These are phyloP conservation scores for Hirudinaria manillensis DNA, from an alignment of 2,888 invertebrate genomes.

Conservation along the genomic window DNA sequence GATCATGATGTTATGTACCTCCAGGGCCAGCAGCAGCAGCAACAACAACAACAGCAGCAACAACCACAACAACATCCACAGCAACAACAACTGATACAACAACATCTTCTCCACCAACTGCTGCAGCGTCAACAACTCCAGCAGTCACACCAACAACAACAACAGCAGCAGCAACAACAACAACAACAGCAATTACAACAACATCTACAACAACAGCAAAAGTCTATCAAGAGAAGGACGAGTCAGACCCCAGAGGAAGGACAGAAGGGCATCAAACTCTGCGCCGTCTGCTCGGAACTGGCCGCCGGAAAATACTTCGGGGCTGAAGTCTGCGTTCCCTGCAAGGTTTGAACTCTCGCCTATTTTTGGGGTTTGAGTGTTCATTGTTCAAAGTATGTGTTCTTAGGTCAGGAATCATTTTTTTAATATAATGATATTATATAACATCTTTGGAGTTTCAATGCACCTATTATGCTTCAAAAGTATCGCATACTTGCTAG, in stretches of 20 bases:
- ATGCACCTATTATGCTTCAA: background rate
- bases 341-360: slow-evolving; percentile 38
- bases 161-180: slow-evolving; percentile 17
- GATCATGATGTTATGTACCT: slow-evolving; percentile 8
- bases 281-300: slow-evolving; percentile 40
- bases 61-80: slow-evolving; percentile 5
- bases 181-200: slow-evolving; percentile 9
- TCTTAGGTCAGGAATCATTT: too few relatives aligned
- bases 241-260: background rate
- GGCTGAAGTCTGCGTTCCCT: slow-evolving; percentile 42
- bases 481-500: background rate
- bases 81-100: slow-evolving; percentile 14
- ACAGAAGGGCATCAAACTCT: slow-evolving; percentile 20
- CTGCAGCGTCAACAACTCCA: slow-evolving; percentile 15
- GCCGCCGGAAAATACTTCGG: slow-evolving; percentile 42
- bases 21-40: slow-evolving; percentile 15
- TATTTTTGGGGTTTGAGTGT: slow-evolving; percentile 3
- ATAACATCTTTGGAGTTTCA: background rate
- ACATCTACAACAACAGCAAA: slow-evolving; percentile 8
- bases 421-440: background rate
- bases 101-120: slow-evolving; percentile 16
- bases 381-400: background rate
- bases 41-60: slow-evolving; percentile 20
- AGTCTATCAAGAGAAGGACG: background rate
- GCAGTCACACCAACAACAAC: slow-evolving; percentile 11